A percentile compares a stretch with the other conserved stretches of the same genome.
These are phyloP conservation scores for Pangasianodon gigas DNA, from an alignment of 2,113 vertebrate species.

Conservation along the genomic window DNA sequence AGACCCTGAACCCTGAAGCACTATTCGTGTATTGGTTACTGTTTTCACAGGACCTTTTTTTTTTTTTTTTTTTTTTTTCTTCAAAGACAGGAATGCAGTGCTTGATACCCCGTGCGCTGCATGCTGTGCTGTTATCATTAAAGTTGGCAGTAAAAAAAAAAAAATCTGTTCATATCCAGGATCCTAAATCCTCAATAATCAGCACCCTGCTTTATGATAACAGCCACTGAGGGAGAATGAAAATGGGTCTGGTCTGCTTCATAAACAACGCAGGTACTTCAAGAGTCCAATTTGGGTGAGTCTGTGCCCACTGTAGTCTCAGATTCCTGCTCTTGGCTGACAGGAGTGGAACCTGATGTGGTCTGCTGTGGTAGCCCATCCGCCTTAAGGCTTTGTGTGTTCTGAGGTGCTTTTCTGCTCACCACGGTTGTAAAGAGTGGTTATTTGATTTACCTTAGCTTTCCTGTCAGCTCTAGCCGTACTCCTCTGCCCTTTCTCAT, in stretches of 20 bases:
- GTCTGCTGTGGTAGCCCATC: neutral
- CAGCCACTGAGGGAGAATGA: neutral
- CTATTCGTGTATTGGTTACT: neutral
- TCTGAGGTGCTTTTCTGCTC: neutral
- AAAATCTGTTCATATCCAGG: neutral
- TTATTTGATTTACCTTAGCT: neutral
- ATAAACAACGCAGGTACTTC: neutral
- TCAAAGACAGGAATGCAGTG: neutral
- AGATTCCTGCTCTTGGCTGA: neutral
- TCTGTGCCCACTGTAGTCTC: neutral
- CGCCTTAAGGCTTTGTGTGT: neutral
- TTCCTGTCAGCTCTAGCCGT: neutral
- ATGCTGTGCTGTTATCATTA: neutral
- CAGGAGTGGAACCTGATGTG: neutral
- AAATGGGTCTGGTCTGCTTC: neutral
- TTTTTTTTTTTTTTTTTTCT: too few relatives aligned
- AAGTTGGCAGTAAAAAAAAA: neutral
- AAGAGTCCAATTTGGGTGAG: neutral
- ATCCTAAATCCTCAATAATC: neutral
- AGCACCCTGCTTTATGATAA: neutral
- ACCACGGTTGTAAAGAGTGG: neutral
- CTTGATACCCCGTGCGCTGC: neutral
- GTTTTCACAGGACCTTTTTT: neutral
- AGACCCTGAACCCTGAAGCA: neutral
- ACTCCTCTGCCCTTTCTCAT: neutral